These are phyloP conservation scores for Rhabditophanes sp. DNA, from an alignment of 2,888 invertebrate species.

Conservation along the genomic window DNA sequence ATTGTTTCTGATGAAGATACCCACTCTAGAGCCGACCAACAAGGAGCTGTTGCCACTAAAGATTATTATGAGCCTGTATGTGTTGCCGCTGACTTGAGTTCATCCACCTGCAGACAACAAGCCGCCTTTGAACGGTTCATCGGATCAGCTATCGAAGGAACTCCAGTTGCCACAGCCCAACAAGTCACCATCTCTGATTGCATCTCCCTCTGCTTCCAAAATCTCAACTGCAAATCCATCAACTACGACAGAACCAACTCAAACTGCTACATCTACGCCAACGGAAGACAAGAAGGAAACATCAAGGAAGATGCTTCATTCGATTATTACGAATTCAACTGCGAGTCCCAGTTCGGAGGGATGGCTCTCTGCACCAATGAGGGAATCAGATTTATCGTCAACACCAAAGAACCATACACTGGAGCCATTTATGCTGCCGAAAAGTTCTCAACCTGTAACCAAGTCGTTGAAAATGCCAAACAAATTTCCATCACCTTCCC, in stretches of 20 bases:
- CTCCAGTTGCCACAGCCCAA: conserved; percentile 42
- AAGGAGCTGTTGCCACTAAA: conserved; percentile 39
- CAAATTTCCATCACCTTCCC: conserved; percentile 45
- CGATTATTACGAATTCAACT: conserved; percentile 45
- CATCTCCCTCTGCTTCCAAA: conserved; percentile 44
- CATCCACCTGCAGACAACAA: conserved; percentile 44
- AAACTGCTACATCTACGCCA: conserved; percentile 42
- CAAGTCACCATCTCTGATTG: conserved; percentile 43
- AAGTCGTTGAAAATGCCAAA: conserved; percentile 43
- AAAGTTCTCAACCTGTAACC: conserved; percentile 42
- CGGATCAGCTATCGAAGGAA: conserved; percentile 40
- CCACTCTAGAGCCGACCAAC: conserved; percentile 43
- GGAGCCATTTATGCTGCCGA: conserved; percentile 45
- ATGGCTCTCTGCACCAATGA: conserved; percentile 45
- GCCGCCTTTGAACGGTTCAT: conserved; percentile 44
- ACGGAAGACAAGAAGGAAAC: conserved; percentile 32
- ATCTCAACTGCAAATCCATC: conserved; percentile 44
- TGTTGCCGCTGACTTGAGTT: conserved; percentile 42
- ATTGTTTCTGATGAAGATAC: conserved; percentile 44
- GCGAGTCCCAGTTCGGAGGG: conserved; percentile 44
- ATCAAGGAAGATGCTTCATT: conserved; percentile 39
- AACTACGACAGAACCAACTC: conserved; percentile 43
- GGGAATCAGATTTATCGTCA: conserved; percentile 44
- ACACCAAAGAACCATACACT: conserved; percentile 45
- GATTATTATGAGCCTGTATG: conserved; percentile 45